Base-by-base conservation (phyloP, 2,113 vertebrate species). In the Camelus dromedarius region DNA sequence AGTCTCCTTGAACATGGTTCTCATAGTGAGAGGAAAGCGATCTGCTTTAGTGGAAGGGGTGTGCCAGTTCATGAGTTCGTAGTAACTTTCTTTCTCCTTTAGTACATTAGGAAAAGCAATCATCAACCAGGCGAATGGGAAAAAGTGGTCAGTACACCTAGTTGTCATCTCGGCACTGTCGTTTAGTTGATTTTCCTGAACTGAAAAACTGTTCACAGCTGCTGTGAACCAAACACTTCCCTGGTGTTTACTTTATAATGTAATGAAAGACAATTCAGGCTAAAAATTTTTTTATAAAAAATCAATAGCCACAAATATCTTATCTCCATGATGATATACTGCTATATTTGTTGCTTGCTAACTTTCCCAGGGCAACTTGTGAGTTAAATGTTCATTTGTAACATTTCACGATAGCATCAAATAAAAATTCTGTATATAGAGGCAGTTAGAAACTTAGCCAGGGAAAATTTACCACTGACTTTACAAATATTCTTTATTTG, bases 401-500 rank as follows among this genome's bases (percentile, higher is more conserved):
- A 54, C 62, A 1, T 72, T 89, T 81, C 3, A 30, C 50, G 4
- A 60, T 24, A 75, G 14, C 3, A 72, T 62, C 19, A 32, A 32
- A 70, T 75, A 82, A 83, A 95, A 75, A n/a, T 2, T 16, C 1
- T 6, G 2, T 35, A 6, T 62, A 1, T 3, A 92, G 4, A 91
- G 6, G 28, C 6, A 80, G 22, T 89, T 82, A 77, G 24, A 95
- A 94, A 87, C 0, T 42, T 95, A 42, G 32, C 14, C 46, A 18
- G 24, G 24, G 18, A 50, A 79, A 70, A 87, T 22, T 1, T 54
- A 26, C 26, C 46, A 30, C 64, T 95, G 79, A 89, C 42, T 97
- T 97, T 82, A 89, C 69, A 54, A 73, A 89, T 81, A 93, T 96
- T 91, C 32, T 46, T 86, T 50, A 16, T 54, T 92, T 66, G 26